These are phyloP conservation scores for Geophilus truncorum DNA, from an alignment of 2,888 invertebrate species.

Conservation along the genomic window DNA sequence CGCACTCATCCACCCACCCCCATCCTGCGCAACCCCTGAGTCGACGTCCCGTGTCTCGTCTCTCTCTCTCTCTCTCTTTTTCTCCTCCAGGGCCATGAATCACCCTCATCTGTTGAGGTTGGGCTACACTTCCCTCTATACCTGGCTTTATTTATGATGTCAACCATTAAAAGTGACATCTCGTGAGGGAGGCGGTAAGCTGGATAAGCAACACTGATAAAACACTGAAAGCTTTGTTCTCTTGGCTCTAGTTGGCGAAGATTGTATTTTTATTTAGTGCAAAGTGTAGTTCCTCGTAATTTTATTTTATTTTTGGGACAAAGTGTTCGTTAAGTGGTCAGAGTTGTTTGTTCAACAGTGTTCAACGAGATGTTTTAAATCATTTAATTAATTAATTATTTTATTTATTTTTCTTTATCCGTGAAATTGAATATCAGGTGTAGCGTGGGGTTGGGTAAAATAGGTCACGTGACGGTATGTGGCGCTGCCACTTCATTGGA, in stretches of 20 bases:
- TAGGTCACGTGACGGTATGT: not conserved
- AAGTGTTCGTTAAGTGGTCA: not conserved
- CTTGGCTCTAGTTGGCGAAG: not conserved
- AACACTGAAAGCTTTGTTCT: conserved; percentile 27
- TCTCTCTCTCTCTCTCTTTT: not conserved
- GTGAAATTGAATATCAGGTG: not conserved
- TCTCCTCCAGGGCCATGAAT: conserved; percentile 24
- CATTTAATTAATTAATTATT: not conserved
- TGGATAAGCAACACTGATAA: conserved; percentile 25
- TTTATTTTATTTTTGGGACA: not conserved
- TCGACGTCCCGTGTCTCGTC: conserved; percentile 19
- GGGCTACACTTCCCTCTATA: conserved; percentile 15
- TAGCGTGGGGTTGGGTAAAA: not conserved
- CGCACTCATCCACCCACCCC: not conserved
- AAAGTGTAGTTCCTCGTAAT: not conserved
- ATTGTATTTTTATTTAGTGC: conserved; percentile 11
- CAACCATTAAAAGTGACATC: conserved; percentile 27
- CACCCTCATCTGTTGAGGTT: conserved; percentile 25
- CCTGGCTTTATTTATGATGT: conserved; percentile 27
- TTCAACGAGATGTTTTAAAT: not conserved
- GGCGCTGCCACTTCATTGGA: not conserved
- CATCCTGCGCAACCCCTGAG: not conserved
- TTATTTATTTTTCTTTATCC: not conserved
- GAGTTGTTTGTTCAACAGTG: not conserved
- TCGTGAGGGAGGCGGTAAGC: conserved; percentile 25